Evolutionary conservation across 2,113 vertebrate species (phyloP).

Genomic region (Thalassarche chlororhynchos): DNA sequence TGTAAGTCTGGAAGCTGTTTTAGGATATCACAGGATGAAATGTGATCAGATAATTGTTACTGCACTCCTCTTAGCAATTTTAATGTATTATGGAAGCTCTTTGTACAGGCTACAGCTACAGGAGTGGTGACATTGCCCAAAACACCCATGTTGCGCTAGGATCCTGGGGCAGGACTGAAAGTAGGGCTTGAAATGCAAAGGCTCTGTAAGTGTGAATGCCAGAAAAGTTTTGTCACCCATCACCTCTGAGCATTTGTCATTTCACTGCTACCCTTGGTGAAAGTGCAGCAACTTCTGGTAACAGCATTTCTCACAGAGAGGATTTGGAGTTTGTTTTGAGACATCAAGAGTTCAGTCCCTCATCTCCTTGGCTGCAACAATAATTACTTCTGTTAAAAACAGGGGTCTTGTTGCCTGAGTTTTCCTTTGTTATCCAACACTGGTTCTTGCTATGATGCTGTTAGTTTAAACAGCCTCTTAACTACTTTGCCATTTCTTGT

Average conservation of each 20-base stretch:
- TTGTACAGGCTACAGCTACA: background rate
- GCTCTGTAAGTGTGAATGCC: background rate
- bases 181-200: background rate
- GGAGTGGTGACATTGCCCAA: background rate
- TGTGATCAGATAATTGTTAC: too few species aligned
- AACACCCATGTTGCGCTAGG: background rate
- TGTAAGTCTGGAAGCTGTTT: background rate
- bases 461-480: background rate
- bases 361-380: background rate
- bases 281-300: background rate
- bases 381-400: background rate
- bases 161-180: background rate
- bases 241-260: background rate
- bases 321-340: background rate
- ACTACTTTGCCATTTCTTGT: background rate
- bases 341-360: background rate
- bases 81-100: background rate
- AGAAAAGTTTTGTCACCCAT: background rate
- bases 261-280: background rate
- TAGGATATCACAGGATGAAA: background rate
- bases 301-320: background rate
- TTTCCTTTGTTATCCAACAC: background rate
- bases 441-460: background rate
- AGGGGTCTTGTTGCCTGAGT: background rate
- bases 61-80: background rate